Evolutionary conservation across 1,140 invertebrate genomes (phyloP).

Genomic region (Hirudo medicinalis): DNA sequence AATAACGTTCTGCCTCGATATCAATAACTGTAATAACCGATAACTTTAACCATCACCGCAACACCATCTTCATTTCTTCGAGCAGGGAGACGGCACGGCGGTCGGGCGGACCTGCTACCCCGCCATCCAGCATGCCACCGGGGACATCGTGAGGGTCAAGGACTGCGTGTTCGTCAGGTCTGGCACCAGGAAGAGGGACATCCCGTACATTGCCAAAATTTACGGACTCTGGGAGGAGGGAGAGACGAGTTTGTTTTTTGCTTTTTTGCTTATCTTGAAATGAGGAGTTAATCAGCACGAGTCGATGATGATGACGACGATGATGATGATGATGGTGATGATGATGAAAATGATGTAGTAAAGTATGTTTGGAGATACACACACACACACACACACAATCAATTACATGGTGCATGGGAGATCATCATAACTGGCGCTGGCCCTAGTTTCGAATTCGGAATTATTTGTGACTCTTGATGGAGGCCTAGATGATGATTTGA

Average conservation of each 20-base stretch:
- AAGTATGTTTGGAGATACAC: no score
- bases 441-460: no score
- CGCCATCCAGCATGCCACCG: conserved; percentile 63
- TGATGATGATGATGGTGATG: background rate
- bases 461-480: no score
- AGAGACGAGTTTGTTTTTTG: conserved; percentile 58
- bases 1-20: background rate
- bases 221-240: conserved; percentile 85
- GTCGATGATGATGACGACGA: background rate
- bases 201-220: conserved; percentile 86
- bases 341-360: no score
- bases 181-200: conserved; percentile 63
- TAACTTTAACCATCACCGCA: background rate
- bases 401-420: no score
- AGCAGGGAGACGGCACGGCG: conserved; percentile 26
- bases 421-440: no score
- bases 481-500: no score
- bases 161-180: conserved; percentile 67
- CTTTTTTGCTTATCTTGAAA: conserved; percentile 10
- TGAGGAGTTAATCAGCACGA: background rate
- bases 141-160: conserved; percentile 66
- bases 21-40: background rate
- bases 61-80: background rate
- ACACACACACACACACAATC: no score
- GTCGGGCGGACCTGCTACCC: conserved; percentile 62